Conservation (phyloP, 2,888 invertebrate genomes). For the Nomada fucata region DNA sequence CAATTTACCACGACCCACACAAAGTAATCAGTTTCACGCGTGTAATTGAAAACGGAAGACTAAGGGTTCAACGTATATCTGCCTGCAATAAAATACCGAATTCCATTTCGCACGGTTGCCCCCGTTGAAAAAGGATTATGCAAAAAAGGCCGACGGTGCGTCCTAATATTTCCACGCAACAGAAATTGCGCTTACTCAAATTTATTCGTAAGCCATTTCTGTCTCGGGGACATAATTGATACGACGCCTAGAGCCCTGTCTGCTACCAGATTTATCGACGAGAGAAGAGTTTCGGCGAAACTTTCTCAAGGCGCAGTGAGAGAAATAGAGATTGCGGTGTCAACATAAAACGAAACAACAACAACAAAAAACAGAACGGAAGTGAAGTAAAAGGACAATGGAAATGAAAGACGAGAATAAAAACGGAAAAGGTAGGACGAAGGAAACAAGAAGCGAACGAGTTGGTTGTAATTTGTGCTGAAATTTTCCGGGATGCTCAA, state of each 20-base stretch:
- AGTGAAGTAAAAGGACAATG: too few relatives aligned
- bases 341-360: slow-evolving; percentile 21
- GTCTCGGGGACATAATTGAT: slow-evolving; percentile 53
- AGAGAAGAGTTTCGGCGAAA: background rate
- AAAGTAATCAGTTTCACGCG: background rate
- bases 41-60: slow-evolving; percentile 1
- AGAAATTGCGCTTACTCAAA: slow-evolving; percentile 55
- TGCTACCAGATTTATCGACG: slow-evolving; percentile 40
- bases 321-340: slow-evolving; percentile 25
- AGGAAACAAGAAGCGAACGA: background rate
- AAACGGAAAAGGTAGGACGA: background rate
- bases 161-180: slow-evolving; percentile 57
- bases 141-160: slow-evolving; percentile 37
- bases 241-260: background rate
- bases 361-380: background rate
- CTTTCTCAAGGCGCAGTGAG: background rate
- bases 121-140: slow-evolving; percentile 63
- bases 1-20: background rate
- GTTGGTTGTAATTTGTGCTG: slow-evolving; percentile 15
- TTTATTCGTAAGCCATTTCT: slow-evolving; percentile 63
- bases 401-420: background rate
- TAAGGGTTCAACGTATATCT: slow-evolving; percentile 24
- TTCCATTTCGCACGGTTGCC: slow-evolving; percentile 46
- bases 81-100: slow-evolving; percentile 32
- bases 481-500: background rate